A percentile compares a stretch with the other conserved stretches of the same genome.
These are phyloP conservation scores for Brassicogethes aeneus DNA, from an alignment of 2,888 invertebrate genomes.

Conservation along the genomic window DNA sequence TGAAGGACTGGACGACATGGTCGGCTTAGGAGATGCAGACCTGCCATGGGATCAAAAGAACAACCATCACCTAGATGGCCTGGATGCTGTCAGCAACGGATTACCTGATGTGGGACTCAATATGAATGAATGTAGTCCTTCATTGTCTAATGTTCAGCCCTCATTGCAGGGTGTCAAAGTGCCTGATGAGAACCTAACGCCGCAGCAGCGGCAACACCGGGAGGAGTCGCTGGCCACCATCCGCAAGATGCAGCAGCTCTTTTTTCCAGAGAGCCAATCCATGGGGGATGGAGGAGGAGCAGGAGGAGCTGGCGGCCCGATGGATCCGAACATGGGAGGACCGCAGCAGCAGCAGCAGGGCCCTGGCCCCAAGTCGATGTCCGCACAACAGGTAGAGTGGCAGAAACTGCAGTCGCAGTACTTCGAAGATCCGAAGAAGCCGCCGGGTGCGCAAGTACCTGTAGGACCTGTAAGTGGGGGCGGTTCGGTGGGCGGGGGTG, in stretches of 20 bases:
- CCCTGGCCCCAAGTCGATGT: too few species aligned
- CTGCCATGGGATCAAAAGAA: constrained; percentile 45
- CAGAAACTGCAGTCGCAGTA: constrained; percentile 83
- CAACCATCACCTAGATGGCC: constrained; percentile 36
- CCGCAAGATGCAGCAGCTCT: constrained; percentile 84
- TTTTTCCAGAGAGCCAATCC: constrained; percentile 70
- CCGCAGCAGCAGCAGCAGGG: constrained; percentile 8
- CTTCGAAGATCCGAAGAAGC: constrained; percentile 58
- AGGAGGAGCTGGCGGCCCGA: constrained; percentile 7
- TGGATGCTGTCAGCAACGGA: constrained; percentile 39
- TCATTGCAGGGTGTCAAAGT: constrained; percentile 73
- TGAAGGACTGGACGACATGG: constrained; percentile 41
- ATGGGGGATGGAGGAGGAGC: constrained; percentile 28
- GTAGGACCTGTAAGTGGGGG: constrained; percentile 25
- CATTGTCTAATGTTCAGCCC: constrained; percentile 44
- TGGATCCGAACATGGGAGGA: constrained; percentile 1
- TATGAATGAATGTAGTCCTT: constrained; percentile 46
- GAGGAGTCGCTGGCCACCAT: constrained; percentile 89
- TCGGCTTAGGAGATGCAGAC: constrained; percentile 37
- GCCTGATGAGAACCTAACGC: constrained; percentile 92
- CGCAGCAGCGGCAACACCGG: constrained; percentile 88
- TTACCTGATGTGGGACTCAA: constrained; percentile 37
- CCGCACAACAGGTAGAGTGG: constrained; percentile 90
- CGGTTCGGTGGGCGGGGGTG: constrained; percentile 16
- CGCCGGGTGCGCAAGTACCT: constrained; percentile 28